A percentile compares a stretch with the other conserved stretches of the same genome.
phyloP scores from a whole-genome alignment of 2,797 vertebrate species.

The Lerista edwardsae region DNA sequence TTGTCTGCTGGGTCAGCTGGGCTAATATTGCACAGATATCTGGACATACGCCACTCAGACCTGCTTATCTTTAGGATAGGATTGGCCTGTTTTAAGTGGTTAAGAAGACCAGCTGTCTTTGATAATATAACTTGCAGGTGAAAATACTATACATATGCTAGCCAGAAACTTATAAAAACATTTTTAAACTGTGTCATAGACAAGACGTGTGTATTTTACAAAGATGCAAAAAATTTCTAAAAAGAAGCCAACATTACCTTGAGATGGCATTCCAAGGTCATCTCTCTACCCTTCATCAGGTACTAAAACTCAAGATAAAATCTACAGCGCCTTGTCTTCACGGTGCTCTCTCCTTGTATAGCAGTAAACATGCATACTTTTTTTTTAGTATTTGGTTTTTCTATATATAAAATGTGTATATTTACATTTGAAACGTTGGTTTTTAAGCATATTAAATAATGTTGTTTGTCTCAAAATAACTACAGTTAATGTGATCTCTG shows the following conservation, averaged over 20 bases:
- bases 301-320: not conserved
- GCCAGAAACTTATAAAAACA: not conserved
- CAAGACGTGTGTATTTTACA: not conserved
- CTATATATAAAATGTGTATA: not conserved
- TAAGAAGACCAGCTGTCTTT: not conserved
- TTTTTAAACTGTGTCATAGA: not conserved
- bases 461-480: not conserved
- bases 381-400: not conserved
- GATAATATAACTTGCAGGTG: not conserved
- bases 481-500: not conserved
- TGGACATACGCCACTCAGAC: too few species aligned
- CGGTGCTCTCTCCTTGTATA: not conserved
- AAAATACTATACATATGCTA: not conserved
- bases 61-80: too few species aligned
- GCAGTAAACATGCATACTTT: not conserved
- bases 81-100: not conserved
- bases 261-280: not conserved
- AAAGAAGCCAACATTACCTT: not conserved
- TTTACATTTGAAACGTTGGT: not conserved
- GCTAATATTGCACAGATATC: too few species aligned
- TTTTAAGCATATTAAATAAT: conserved; percentile 1
- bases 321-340: not conserved
- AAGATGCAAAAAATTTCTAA: not conserved
- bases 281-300: not conserved
- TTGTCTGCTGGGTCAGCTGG: too few species aligned